Evolutionary conservation across 2,113 vertebrate species (phyloP), one percentile per base, ranked within the genome.

Genomic region (Toxotes jaculatrix): DNA sequence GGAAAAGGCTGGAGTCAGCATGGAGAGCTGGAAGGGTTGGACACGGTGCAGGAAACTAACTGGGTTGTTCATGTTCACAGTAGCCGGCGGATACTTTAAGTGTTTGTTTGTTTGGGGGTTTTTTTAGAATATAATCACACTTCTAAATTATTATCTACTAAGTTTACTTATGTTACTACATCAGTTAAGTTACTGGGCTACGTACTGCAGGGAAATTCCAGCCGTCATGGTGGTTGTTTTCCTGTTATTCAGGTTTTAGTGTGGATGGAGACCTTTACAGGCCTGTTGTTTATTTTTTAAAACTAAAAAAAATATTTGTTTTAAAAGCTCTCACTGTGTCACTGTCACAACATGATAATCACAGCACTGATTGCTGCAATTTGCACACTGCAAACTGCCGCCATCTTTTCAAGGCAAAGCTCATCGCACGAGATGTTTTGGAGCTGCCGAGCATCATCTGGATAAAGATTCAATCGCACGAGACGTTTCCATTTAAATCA

Each of bases 1-100:
- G 56, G 47, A 83, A 74, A 82, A 61, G 42, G 27, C 62, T 66
- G 9, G 21, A 74, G 81, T 90, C 75, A 77, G 84, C 81, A 66
- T 7, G 19, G 40, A 68, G 51, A 0, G 69, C 64, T 63, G 34
- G 12, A 64, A 1, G 76, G 61, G 14, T 62, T 67, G 38, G 17
- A 64, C 42, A 36, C 10, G 31, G 0, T 55, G 45, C 65, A 64
- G 69, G 53, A 77, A 60, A 75, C 56, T 1, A 55, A 72, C 17
- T 45, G n/a, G 61, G 31, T 10, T 76, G 40, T 65, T 79, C 27
- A 5, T 17, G 21, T 14, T 63, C 57, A 47, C 0, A 32, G 40
- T 5, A 27, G 63, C 31, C 14, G 38, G 38, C 3, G 21, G 36
- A 34, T 0, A 17, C 38, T 57, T 73, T 9, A 5, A 14, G 1